Base-by-base conservation (phyloP, 1,140 invertebrate genomes). In the Drosophila nannoptera region DNA sequence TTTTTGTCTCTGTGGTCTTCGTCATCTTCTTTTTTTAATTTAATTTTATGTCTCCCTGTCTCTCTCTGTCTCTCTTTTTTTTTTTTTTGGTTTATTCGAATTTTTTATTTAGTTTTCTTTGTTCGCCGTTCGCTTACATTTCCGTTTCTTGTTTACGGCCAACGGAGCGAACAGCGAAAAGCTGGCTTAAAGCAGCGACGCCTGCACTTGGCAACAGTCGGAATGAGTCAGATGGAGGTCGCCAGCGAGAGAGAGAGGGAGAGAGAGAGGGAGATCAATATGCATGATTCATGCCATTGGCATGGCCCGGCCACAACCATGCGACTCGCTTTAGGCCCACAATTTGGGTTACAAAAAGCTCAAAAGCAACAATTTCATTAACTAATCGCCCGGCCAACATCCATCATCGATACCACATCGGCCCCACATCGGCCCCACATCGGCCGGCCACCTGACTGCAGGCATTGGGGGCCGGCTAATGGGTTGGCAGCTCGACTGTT, bases 271-370 rank as follows among this genome's bases (percentile, higher is more conserved):
- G 46, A 64, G 61, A 69, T 62, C 65, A 61, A 73, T 63, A 73
- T 50, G 59, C 77, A 77, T 80, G 77, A 80, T 77, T 80, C 77
- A 80, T 81, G 69, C 46, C 59, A 81, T 61, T 76, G 77, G 77
- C 63, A 78, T 81, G 77, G 31, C 33, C 58, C 35, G 60, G 29
- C 56, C 33, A 42, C n/a, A 43, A 16, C 22, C 32, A 38, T 9
- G 5, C 46, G 3, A 14, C 32, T 35, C 29, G 8, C 53, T 52
- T 31, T 67, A 22, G 36, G 55, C 54, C 46, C 63, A 58, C 35
- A 49, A 49, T 66, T 59, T 43, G 7, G 45, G 2, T 9, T 4
- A 58, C 31, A 50, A 40, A 38, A 58, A 58, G 40, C 36, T 42
- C 63, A 71, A 71, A 49, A 67, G 11, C 4, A 35, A 58, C 45